These are phyloP conservation scores for Diphyllodes magnificus DNA, from an alignment of 2,113 vertebrate species.

Conservation along the genomic window DNA sequence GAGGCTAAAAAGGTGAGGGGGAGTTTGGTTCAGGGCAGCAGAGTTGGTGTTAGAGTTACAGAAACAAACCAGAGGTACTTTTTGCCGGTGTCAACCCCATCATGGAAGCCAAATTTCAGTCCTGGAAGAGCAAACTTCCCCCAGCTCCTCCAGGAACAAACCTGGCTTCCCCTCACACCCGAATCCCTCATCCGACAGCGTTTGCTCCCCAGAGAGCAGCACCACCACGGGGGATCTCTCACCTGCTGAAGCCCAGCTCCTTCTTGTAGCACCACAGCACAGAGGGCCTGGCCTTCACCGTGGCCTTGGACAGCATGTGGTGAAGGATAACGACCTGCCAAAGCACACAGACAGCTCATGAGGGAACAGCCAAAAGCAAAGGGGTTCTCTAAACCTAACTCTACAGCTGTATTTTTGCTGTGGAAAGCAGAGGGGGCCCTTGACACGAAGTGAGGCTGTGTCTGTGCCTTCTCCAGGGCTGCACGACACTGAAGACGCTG, in stretches of 20 bases:
- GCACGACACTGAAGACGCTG: neutral
- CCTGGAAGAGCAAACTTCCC: neutral
- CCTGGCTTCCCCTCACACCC: neutral
- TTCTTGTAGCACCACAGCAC: slow-evolving; percentile 99
- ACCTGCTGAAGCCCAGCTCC: slow-evolving; percentile 97
- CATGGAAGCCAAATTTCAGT: neutral
- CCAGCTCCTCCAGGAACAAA: neutral
- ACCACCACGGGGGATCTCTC: neutral
- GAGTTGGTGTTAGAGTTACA: neutral
- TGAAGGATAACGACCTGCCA: slow-evolving; percentile 95
- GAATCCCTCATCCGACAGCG: accelerated
- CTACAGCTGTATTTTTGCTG: accelerated
- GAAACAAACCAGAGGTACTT: neutral
- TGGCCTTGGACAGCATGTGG: slow-evolving; percentile 96
- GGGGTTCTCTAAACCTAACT: accelerated
- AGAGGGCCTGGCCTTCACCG: slow-evolving; percentile 88
- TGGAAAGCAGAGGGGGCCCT: neutral
- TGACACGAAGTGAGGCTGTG: accelerated
- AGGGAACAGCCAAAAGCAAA: accelerated
- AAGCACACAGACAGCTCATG: neutral
- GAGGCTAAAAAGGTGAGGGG: neutral
- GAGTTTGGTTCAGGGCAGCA: neutral
- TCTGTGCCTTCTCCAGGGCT: neutral
- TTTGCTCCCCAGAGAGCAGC: neutral
- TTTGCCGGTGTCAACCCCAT: accelerated